Evolutionary conservation across 2,113 vertebrate species (phyloP).

Genomic region (Seriola rivoliana): DNA sequence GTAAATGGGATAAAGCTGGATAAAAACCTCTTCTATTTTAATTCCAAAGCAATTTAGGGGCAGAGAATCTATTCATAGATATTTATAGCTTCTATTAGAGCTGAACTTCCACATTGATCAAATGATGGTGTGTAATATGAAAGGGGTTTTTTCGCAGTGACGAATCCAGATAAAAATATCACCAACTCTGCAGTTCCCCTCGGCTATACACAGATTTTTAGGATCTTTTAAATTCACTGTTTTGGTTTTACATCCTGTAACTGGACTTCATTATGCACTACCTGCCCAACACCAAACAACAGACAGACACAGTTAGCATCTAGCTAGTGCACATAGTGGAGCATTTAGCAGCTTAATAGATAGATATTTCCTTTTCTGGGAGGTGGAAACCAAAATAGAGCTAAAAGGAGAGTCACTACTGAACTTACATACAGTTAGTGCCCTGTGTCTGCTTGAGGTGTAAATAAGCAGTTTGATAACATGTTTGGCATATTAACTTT

Average conservation of each 20-base stretch:
- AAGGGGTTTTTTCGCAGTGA: background rate
- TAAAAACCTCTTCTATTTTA: background rate
- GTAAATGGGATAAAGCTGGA: background rate
- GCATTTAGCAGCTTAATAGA: background rate
- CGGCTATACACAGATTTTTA: background rate
- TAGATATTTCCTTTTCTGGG: background rate
- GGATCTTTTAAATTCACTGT: background rate
- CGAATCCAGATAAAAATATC: too few relatives aligned
- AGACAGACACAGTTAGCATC: background rate
- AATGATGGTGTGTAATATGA: background rate
- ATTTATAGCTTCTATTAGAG: background rate
- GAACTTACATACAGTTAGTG: background rate
- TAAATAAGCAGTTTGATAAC: background rate
- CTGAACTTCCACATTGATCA: background rate
- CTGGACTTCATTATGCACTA: background rate
- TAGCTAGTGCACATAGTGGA: background rate
- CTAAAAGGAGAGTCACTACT: too few relatives aligned
- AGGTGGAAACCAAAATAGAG: too few relatives aligned
- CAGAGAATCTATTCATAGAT: background rate
- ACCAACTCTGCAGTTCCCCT: background rate
- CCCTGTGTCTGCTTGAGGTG: background rate
- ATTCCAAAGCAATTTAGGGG: background rate
- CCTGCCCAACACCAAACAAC: background rate
- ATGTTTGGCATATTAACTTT: too few relatives aligned
- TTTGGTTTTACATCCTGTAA: background rate